Base-by-base conservation (phyloP, 1,140 invertebrate species). In the Odontomachus brunneus region DNA sequence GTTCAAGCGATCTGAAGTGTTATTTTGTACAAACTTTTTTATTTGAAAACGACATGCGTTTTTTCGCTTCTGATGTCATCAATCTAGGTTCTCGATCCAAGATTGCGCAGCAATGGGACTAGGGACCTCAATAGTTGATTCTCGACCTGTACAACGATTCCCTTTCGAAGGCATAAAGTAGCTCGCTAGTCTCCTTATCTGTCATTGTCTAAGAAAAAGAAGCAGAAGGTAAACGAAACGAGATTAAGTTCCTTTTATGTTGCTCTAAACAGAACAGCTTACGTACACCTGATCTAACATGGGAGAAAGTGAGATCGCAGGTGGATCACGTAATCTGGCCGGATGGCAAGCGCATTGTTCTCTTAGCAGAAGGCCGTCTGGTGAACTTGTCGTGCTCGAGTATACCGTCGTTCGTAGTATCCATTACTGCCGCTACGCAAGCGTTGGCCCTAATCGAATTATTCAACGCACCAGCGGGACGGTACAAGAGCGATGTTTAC, bases 251-350 rank as follows among this genome's bases (percentile, higher is more conserved):
- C 72, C 67, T 57, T 89, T 89, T 82, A 89, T 86, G 86, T 73
- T 85, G 89, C 89, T 81, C 76, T 82, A 94, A 95, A 89, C 92
- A 97, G 97, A 98, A 98, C 93, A 98, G 98, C 91, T 94, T 99
- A 76, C 95, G 98, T 80, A 99, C 98, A 22, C 97, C 98, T 0
- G 98, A 99, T 90, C 93, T 99, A 84, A 98, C 98, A 66, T 99
- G 99, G 98, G 99, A 99, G 94, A 98, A 98, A 93, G 98, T 99
- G 19, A 95, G 99, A 67, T 99, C 98, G 22, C 98, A 99, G 95
- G 98, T 99, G 55, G 98, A 99, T 93, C 98, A 99, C 94, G 97
- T 99, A 84, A 98, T 99, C 87, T 99, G 98, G 98, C 97, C 98
- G 33, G 98, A 98, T 94, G 97, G 97, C 74, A 99, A 98, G 95